Conservation (phyloP, 2,888 invertebrate genomes). For the Lasioglossum figueresi region DNA sequence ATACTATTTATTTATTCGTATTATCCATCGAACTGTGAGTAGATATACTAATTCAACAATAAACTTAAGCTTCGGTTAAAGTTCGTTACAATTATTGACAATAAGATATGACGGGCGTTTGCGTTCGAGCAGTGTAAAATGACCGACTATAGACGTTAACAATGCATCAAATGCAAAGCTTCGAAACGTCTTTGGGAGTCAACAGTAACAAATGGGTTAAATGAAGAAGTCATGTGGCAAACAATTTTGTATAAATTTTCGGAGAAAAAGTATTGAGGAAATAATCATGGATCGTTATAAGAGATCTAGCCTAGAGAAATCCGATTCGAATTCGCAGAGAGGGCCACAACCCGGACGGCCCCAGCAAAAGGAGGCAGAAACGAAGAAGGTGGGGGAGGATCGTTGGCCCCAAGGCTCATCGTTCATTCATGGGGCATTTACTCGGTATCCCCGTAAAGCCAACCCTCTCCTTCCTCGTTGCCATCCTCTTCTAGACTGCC, state of each 20-base stretch:
- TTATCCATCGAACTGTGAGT: too few relatives aligned
- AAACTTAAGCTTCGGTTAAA: not conserved
- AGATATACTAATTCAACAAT: too few relatives aligned
- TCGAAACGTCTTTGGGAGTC: not conserved
- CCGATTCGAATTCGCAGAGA: constrained; percentile 77
- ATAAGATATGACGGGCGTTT: too few relatives aligned
- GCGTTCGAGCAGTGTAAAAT: not conserved
- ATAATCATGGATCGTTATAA: not conserved
- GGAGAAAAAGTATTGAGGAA: not conserved
- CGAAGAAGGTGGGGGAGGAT: constrained; percentile 50
- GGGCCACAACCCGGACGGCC: constrained; percentile 36
- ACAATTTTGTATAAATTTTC: not conserved
- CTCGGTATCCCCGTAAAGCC: constrained; percentile 82
- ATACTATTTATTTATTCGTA: too few relatives aligned
- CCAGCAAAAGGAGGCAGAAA: constrained; percentile 44
- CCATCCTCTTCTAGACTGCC: constrained; percentile 38
- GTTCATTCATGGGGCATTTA: constrained; percentile 84
- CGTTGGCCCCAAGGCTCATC: constrained; percentile 80
- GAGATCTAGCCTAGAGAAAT: constrained; percentile 71
- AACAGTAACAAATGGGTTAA: not conserved
- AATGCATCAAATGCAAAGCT: not conserved
- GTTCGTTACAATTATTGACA: too few relatives aligned
- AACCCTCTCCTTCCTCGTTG: constrained; percentile 63
- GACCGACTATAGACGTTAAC: not conserved
- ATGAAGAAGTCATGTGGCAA: not conserved